Percentiles rank a stretch among this genome's conserved stretches.
phyloP scores from a whole-genome alignment of 2,888 invertebrate genomes.

The Eristalinus aeneus region DNA sequence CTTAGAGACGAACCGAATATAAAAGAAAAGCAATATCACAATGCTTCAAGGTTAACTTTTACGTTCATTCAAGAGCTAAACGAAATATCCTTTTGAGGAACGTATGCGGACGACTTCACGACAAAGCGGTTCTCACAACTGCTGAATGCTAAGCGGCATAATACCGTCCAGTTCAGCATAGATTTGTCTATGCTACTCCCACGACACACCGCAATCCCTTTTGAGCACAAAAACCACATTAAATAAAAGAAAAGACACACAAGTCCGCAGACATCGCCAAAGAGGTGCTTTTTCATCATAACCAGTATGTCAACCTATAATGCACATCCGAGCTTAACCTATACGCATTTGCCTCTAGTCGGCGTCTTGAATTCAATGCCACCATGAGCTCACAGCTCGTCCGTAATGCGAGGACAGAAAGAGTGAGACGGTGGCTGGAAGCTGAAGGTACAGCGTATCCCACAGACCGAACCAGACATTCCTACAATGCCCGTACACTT shows the following conservation, averaged over 20 bases:
- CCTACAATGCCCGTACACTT: slow-evolving; percentile 18
- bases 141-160: neutral
- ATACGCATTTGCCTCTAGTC: slow-evolving; percentile 25
- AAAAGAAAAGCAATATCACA: slow-evolving; percentile 12
- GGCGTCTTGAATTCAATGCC: slow-evolving; percentile 61
- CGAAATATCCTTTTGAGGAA: slow-evolving; percentile 33
- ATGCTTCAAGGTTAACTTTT: slow-evolving; percentile 30
- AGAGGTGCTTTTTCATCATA: slow-evolving; percentile 2
- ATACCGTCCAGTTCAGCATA: neutral
- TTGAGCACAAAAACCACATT: neutral
- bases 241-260: neutral
- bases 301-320: slow-evolving; percentile 18
- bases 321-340: neutral
- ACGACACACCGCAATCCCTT: slow-evolving; percentile 19
- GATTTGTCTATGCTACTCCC: slow-evolving; percentile 6
- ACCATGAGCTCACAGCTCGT: slow-evolving; percentile 25
- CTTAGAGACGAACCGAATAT: slow-evolving; percentile 19
- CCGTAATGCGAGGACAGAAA: slow-evolving; percentile 13
- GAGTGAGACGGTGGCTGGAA: slow-evolving; percentile 6
- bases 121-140: neutral
- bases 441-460: slow-evolving; percentile 21
- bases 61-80: slow-evolving; percentile 16
- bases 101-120: neutral
- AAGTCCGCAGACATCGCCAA: slow-evolving; percentile 7
- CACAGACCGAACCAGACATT: slow-evolving; percentile 38